These are phyloP conservation scores for Lacanobia oleracea DNA, from an alignment of 2,888 invertebrate species.

Conservation along the genomic window DNA sequence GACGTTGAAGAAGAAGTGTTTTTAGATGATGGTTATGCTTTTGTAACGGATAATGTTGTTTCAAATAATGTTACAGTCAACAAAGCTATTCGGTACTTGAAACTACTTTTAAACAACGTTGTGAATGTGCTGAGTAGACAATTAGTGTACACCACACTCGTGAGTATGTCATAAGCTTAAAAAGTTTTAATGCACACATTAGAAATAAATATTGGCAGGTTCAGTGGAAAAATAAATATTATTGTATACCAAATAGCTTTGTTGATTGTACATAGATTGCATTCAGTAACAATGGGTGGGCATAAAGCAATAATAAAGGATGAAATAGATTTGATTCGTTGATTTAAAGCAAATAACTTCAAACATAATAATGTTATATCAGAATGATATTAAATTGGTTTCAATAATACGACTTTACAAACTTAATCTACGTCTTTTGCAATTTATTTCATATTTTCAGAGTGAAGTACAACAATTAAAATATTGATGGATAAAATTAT, in stretches of 20 bases:
- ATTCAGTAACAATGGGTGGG: background rate
- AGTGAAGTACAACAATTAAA: conserved; percentile 35
- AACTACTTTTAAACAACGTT: too few relatives aligned
- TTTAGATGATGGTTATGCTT: background rate
- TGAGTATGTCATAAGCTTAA: too few relatives aligned
- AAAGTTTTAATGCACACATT: too few relatives aligned
- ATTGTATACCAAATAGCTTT: too few relatives aligned
- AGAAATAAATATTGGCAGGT: too few relatives aligned
- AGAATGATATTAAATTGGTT: background rate
- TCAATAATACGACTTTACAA: background rate
- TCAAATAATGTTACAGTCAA: background rate
- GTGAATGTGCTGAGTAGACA: too few relatives aligned
- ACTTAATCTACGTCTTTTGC: background rate
- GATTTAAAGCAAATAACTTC: background rate
- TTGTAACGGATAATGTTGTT: background rate
- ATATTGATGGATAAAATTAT: conserved; percentile 45
- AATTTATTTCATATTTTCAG: background rate
- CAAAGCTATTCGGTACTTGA: too few relatives aligned
- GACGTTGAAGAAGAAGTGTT: background rate
- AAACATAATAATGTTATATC: too few relatives aligned
- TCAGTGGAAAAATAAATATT: too few relatives aligned
- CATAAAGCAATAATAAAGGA: background rate
- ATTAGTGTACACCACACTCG: too few relatives aligned
- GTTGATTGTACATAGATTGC: too few relatives aligned
- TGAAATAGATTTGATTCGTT: background rate